Base-by-base conservation (phyloP, 2,888 invertebrate genomes). In the Fabriciana adippe region DNA sequence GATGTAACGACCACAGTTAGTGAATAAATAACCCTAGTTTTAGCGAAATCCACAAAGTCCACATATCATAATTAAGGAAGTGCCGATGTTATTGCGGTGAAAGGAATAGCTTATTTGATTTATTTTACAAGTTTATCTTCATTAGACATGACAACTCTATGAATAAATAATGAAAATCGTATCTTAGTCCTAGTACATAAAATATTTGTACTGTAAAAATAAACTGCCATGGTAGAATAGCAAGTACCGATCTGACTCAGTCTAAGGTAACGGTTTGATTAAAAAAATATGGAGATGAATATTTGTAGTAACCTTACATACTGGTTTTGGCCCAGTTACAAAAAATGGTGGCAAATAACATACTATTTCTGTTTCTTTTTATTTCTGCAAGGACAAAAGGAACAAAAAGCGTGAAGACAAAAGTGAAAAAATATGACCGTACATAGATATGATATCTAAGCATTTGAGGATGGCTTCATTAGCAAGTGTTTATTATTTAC, bases 391-490 rank as follows among this genome's bases (percentile, higher is more conserved):
- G 35, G 35, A 41, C 8, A 41, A 8, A 41, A 1, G 11, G 11
- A 11, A 41, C 26, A 26, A 26, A 26, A 26, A 26, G 4, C 26
- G 26, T 26, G 35, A 35, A 35, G 35, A 6, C 6, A 31, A 31
- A 31, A 35, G 8, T 6, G 1, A 35, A 41, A 11, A 41, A 41
- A 11, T 11, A 41, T 41, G 35, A 41, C 8, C 11, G 11, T 41
- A 41, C 35, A 41, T 31, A 47, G 47, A 21, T 8, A 18, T 16
- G 47, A 53, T 54, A 54, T 66, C 48, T 55, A 54, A n/a, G 48
- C 48, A 61, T 67, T 64, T 78, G 77, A 78, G 73, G 77, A 87
- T 82, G 79, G 78, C 81, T 88, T 85, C 82, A 87, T 88, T 85
- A 86, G 81, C 77, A 69, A 74, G 74, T 77, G 75, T 70, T 73